Base-by-base conservation (phyloP, 2,797 vertebrate genomes). In the Rousettus madagascariensis region DNA sequence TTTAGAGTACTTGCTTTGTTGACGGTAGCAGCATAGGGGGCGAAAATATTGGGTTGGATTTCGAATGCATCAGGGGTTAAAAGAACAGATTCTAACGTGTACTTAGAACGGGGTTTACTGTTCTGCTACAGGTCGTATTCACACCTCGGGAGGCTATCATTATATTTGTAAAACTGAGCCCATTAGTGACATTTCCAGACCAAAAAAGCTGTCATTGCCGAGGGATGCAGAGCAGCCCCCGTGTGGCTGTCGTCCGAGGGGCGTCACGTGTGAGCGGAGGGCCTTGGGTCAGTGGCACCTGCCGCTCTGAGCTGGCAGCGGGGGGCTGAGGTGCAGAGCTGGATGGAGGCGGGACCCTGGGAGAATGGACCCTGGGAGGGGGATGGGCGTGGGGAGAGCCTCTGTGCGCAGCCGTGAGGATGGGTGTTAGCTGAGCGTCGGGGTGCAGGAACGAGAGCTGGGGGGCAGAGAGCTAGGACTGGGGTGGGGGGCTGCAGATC, bases 91-190 rank as follows among this genome's bases (percentile, higher is more conserved):
- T 49, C 69, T 33, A 86, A 33, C 36, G 3, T 33, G 9, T 55
- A 16, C 75, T 96, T 84, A 86, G 86, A 65, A 43, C n/a, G 38
- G 74, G 74, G 30, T 51, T 94, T 43, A 17, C 65, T 51, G 0
- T 75, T 38, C 72, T 79, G 15, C 19, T 38, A 11, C n/a, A n/a
- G 53, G 43, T 16, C 33, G 8, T 49, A 19, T 79, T 74, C 79
- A 75, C 13, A 17, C 53, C 22, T 46, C 9, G 80, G 61, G 80
- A 66, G 55, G 46, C 63, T 61, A 3, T 91, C 53, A 49, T 90
- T 87, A 11, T 68, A 12, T 82, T 66, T 72, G 69, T 17, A 77
- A 87, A 36, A 79, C 43, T 17, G 28, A 87, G 57, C 33, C 63
- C 3, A 0, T 59, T 78, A 69, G 30, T 53, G 30, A 57, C 57